phyloP scores from a whole-genome alignment of 2,113 vertebrate genomes.

The Cheirogaleus medius region DNA sequence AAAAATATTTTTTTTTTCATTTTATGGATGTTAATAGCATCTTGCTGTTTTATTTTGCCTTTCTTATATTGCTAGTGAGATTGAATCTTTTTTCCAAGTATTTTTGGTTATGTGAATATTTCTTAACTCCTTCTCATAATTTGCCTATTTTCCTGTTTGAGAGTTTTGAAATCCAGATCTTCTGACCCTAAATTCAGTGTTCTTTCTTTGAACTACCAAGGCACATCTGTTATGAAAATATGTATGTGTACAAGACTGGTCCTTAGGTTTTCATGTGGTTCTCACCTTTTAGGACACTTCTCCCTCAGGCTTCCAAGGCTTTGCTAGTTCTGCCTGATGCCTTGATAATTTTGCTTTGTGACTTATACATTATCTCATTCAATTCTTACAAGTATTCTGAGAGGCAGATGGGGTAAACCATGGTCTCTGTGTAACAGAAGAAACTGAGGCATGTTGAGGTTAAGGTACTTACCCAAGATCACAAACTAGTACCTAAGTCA shows the following conservation, averaged over 20 bases:
- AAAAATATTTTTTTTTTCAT: not conserved
- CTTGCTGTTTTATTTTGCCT: constrained; percentile 1
- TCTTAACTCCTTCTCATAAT: not conserved
- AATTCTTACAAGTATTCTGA: not conserved
- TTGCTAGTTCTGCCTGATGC: not conserved
- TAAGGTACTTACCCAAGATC: not conserved
- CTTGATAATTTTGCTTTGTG: not conserved
- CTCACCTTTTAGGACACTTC: not conserved
- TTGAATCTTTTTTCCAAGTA: not conserved
- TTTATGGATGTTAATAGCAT: not conserved
- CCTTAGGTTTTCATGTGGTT: not conserved
- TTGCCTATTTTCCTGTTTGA: not conserved
- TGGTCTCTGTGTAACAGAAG: not conserved
- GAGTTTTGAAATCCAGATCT: not conserved
- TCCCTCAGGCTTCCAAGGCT: not conserved
- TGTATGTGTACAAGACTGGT: not conserved
- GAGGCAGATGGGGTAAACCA: not conserved
- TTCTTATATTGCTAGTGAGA: not conserved
- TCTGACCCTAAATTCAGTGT: not conserved
- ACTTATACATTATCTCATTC: not conserved
- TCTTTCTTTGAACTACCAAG: not conserved
- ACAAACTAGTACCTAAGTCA: not conserved
- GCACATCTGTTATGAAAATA: not conserved
- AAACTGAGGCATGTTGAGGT: not conserved
- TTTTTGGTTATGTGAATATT: not conserved